Evolutionary conservation across 2,888 invertebrate species (phyloP), one percentile per base, ranked within the genome.

Genomic region (Caenorhabditis angaria): DNA sequence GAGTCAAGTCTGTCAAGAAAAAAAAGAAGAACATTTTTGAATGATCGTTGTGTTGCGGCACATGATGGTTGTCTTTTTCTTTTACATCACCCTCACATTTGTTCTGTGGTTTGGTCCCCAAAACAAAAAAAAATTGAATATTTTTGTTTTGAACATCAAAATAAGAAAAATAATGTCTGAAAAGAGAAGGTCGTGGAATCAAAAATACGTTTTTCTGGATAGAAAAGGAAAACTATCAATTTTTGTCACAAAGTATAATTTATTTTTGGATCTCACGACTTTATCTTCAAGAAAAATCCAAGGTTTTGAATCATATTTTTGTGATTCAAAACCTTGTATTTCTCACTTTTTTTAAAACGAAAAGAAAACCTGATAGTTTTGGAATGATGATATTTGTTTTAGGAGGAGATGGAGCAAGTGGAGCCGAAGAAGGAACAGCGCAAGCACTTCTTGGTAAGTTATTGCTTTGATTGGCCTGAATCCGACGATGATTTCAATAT

Each of bases 371-470:
- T 24, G 24, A 50, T 50, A 24, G 22, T 50, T 50, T 48, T 20
- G 50, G 22, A 24, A 24, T 24, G 50, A 24, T 24, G n/a, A 50
- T 54, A 20, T 20, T 61, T 53, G 70, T 68, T 73, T 65, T 77
- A 81, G 80, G 80, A 35, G 81, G 75, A 69, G 76, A 74, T 54
- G 72, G 69, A 59, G 76, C 75, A 50, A 71, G 65, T 35, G 78
- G 75, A 70, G 74, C 76, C 53, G 85, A 84, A 67, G 85, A 85
- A 65, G 84, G 85, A 65, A 83, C 85, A 10, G 83, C 80, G 48
- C 85, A 86, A 59, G 84, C 85, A 27, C 81, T 85, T 18, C 78
- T 85, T 54, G 82, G 81, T 81, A 67, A 67, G 81, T 79, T 32
- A 12, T 8, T 48, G 5, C 18, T 50, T 50, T 50, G 50, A 22